Evolutionary conservation across 2,113 vertebrate species (phyloP), one percentile per base, ranked within the genome.

Genomic region (Vidua macroura): DNA sequence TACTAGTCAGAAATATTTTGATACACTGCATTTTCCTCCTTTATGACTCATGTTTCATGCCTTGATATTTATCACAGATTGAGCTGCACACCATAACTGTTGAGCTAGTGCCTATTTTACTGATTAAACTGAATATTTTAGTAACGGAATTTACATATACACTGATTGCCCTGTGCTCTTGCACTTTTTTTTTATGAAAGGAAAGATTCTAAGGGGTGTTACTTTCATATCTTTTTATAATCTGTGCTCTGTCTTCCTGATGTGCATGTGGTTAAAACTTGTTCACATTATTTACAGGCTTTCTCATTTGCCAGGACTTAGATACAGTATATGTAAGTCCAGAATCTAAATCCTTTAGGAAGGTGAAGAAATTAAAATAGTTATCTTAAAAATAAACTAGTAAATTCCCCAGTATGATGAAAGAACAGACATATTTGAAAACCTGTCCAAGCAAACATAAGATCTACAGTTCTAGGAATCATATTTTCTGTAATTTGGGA

Each of bases 41-140:
- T 97, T 97, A 91, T 92, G 94, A 93, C 85, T 91, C 72, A 97
- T 96, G 43, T 84, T 97, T 95, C 63, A 63, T 90, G 92, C 43
- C 95, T 93, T 96, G 74, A 89, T 92, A 78, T 78, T 96, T 94
- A 91, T 97, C 90, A 93, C 15, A 44, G 95, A 87, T 88, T 93
- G 91, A 95, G 44, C 53, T 95, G 73, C 92, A 96, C 83, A 73
- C 60, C 91, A 63, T 73, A 91, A 91, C 60, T 62, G 43, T 90
- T 96, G 92, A 80, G 43, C 86, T 95, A 95, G 63, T 93, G 77
- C 79, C 91, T 95, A 94, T 63, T 96, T 96, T 93, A 92, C 88
- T 97, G 96, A 97, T 97, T 97, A 96, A 96, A 97, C 48, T 94
- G 97, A 96, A 96, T 97, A 97, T 94, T 97, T 98, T 96, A 97